Evolutionary conservation across 2,888 invertebrate genomes (phyloP).

Genomic region (Spilarctia lutea): DNA sequence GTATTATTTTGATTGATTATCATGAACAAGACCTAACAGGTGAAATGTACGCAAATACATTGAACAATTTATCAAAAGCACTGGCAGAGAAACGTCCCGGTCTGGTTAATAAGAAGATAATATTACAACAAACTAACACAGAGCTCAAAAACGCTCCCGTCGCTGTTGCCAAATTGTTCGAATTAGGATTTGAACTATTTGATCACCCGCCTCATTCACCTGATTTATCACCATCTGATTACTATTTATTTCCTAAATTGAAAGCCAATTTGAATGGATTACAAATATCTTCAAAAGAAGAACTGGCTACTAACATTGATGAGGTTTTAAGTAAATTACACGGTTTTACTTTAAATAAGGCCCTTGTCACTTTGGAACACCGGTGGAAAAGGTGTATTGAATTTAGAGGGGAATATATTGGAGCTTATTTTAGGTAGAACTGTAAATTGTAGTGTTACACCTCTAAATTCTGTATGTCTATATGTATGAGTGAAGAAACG

Average conservation of each 20-base stretch:
- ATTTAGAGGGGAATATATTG: constrained; percentile 2
- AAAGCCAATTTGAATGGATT: constrained; percentile 3
- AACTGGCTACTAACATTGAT: not conserved
- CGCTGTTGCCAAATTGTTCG: not conserved
- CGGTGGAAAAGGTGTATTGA: constrained; percentile 4
- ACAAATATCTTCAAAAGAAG: not conserved
- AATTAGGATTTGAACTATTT: not conserved
- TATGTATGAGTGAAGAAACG: no score
- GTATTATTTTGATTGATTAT: constrained; percentile 3
- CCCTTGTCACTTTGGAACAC: not conserved
- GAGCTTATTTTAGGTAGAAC: not conserved
- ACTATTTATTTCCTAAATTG: constrained; percentile 1
- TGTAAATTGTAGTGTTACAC: not conserved
- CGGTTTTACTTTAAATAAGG: not conserved
- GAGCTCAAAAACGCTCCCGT: not conserved
- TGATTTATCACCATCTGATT: constrained; percentile 3
- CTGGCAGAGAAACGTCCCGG: not conserved
- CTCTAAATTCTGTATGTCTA: not conserved
- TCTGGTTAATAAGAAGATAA: not conserved
- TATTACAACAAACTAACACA: constrained; percentile 6
- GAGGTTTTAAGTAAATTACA: not conserved
- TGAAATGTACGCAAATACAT: not conserved
- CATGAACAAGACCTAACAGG: not conserved
- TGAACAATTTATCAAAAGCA: not conserved
- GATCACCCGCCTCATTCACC: constrained; percentile 3